These are phyloP conservation scores for Orchestes rusci DNA, from an alignment of 2,888 invertebrate genomes.

Conservation along the genomic window DNA sequence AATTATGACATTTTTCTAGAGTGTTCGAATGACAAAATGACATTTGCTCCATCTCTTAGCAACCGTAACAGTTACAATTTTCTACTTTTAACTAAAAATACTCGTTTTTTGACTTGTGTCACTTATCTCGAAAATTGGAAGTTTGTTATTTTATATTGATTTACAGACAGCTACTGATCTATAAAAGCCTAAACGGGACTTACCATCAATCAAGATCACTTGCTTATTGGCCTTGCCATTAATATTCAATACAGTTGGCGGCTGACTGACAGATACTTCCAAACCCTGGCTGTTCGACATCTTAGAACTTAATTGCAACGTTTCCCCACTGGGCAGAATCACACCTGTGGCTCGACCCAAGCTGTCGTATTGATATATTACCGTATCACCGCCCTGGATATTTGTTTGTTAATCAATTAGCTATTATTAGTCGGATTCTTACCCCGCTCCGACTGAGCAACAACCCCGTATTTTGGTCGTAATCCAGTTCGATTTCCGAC, in stretches of 20 bases:
- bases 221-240: conserved; percentile 47
- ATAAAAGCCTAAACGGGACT: too few species aligned
- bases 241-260: conserved; percentile 38
- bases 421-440: conserved; percentile 33
- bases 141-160: too few species aligned
- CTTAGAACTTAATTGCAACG: conserved; percentile 70
- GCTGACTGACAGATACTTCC: conserved; percentile 57
- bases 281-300: conserved; percentile 71
- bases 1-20: too few species aligned
- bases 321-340: conserved; percentile 87
- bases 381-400: conserved; percentile 72
- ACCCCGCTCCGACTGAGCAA: conserved; percentile 77
- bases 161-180: too few species aligned
- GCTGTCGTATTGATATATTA: conserved; percentile 86
- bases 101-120: too few species aligned
- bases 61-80: too few species aligned
- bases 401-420: background rate
- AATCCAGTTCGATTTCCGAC: conserved; percentile 82
- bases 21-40: too few species aligned
- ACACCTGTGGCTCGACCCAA: conserved; percentile 80
- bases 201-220: conserved; percentile 50
- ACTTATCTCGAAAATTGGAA: too few species aligned
- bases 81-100: too few species aligned
- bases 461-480: conserved; percentile 82
- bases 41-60: too few species aligned